These are phyloP conservation scores for Noctua janthe DNA, from an alignment of 2,888 invertebrate species.

Conservation along the genomic window DNA sequence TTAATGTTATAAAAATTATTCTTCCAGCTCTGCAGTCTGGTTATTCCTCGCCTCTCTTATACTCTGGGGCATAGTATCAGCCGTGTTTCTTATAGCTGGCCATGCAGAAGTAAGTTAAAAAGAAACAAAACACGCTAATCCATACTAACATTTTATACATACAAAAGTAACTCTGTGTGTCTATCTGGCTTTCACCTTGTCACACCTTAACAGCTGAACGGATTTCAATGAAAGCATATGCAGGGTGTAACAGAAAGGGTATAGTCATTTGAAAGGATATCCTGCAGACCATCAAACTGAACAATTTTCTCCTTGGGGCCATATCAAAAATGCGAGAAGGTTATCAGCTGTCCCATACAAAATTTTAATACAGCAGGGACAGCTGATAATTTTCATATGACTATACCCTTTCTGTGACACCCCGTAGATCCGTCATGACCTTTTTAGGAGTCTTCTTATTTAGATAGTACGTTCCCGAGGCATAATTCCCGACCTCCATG, in stretches of 20 bases:
- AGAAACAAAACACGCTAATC: conserved; percentile 19
- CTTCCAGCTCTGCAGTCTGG: conserved; percentile 89
- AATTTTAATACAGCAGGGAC: too few relatives aligned
- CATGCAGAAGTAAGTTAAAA: conserved; percentile 90
- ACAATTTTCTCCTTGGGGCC: too few relatives aligned
- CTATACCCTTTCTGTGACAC: too few relatives aligned
- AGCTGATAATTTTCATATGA: too few relatives aligned
- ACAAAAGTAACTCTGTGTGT: background rate
- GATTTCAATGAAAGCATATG: background rate
- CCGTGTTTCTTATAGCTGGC: conserved; percentile 91
- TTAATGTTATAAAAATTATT: background rate
- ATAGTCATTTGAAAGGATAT: too few relatives aligned
- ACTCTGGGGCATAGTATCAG: conserved; percentile 91
- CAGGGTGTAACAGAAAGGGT: too few relatives aligned
- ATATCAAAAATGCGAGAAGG: too few relatives aligned
- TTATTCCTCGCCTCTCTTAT: conserved; percentile 90
- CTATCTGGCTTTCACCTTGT: background rate
- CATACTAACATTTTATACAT: background rate
- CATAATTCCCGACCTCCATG: background rate
- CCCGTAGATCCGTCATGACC: background rate
- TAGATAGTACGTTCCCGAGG: background rate
- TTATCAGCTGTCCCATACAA: too few relatives aligned
- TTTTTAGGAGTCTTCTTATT: background rate
- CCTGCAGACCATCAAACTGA: too few relatives aligned
- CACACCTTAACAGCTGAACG: background rate